Evolutionary conservation across 2,888 invertebrate species (phyloP).

Genomic region (Lasioglossum morio): DNA sequence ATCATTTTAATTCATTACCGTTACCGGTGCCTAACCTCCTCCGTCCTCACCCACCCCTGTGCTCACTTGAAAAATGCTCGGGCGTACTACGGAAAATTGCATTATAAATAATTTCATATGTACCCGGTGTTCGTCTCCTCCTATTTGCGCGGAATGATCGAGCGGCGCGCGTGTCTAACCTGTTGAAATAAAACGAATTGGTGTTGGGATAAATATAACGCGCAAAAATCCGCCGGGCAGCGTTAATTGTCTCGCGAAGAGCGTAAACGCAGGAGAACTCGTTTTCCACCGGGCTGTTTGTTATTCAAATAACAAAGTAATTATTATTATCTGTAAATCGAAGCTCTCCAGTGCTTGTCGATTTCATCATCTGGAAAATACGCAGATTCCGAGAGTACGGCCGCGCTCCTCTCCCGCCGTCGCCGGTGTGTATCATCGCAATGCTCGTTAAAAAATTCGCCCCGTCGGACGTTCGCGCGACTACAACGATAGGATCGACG

Average conservation of each 20-base stretch:
- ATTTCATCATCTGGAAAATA: conserved; percentile 3
- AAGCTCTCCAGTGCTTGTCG: neutral
- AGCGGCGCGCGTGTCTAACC: neutral
- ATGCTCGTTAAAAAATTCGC: neutral
- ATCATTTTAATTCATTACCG: neutral
- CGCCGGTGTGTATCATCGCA: neutral
- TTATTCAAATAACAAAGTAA: neutral
- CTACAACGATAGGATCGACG: neutral
- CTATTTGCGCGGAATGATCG: neutral
- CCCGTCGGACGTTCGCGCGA: neutral
- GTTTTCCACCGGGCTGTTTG: neutral
- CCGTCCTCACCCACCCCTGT: neutral
- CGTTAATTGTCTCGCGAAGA: neutral
- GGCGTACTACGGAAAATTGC: neutral
- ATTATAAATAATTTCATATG: conserved; percentile 2
- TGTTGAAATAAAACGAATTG: neutral
- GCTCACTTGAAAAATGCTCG: neutral
- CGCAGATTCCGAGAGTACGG: neutral
- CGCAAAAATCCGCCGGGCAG: neutral
- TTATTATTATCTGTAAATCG: neutral
- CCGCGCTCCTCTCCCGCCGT: neutral
- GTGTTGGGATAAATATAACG: neutral
- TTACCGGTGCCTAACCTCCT: neutral
- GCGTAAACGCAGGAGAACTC: neutral
- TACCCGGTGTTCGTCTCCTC: neutral